Conservation (phyloP, 2,888 invertebrate genomes). For the Drosophila crucigera region DNA sequence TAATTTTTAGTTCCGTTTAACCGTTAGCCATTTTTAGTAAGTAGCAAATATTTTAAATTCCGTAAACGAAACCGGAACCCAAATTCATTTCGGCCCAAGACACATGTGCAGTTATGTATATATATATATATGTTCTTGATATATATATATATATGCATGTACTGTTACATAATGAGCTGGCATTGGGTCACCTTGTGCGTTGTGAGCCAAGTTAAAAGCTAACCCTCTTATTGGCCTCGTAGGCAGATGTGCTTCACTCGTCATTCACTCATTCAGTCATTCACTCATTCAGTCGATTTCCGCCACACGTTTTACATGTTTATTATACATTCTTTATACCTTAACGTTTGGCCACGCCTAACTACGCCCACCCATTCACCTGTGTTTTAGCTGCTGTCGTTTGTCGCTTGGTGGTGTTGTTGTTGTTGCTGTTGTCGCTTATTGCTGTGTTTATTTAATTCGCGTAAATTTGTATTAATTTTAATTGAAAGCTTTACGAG, state of each 20-base stretch:
- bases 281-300: constrained; percentile 24
- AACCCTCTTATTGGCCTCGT: constrained; percentile 24
- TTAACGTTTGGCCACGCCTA: constrained; percentile 5
- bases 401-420: neutral
- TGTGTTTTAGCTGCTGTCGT: constrained; percentile 18
- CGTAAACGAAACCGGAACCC: neutral
- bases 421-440: constrained; percentile 4
- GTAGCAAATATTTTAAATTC: neutral
- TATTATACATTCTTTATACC: neutral
- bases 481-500: constrained; percentile 80
- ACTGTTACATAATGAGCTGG: neutral
- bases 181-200: constrained; percentile 9
- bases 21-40: neutral
- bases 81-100: neutral
- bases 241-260: constrained; percentile 6
- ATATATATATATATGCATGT: neutral
- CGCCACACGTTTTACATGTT: constrained; percentile 44
- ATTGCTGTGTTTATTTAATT: constrained; percentile 73
- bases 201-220: constrained; percentile 11
- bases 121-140: neutral
- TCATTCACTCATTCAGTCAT: too few relatives aligned
- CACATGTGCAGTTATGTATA: neutral
- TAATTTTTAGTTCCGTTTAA: neutral
- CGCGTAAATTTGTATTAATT: constrained; percentile 79
- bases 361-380: constrained; percentile 22